phyloP scores from a whole-genome alignment of 2,797 vertebrate genomes.

The Rhadinocentrus ornatus region DNA sequence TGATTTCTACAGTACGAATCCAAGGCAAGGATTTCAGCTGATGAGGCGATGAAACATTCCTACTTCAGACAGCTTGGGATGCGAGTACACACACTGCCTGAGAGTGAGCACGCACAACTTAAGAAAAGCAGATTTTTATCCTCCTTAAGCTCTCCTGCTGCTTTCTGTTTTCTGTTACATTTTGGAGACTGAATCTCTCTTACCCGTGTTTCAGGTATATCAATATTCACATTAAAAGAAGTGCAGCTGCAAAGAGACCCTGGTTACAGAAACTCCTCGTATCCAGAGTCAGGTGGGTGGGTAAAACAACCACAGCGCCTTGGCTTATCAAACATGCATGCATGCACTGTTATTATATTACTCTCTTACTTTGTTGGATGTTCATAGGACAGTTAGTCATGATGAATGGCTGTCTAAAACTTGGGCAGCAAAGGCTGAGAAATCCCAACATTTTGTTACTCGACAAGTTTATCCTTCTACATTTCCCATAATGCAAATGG shows the following conservation, averaged over 20 bases:
- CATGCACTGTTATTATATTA: neutral
- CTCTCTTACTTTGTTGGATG: neutral
- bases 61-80: constrained; percentile 96
- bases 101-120: constrained; percentile 85
- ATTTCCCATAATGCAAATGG: constrained; percentile 26
- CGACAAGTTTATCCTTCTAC: neutral
- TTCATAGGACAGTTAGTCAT: neutral
- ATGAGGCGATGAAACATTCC: constrained; percentile 96
- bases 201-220: constrained; percentile 83
- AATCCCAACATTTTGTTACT: neutral
- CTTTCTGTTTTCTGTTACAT: neutral
- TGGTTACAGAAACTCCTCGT: constrained; percentile 96
- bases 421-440: neutral
- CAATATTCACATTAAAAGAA: constrained; percentile 98
- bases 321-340: neutral
- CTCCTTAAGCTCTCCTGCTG: neutral
- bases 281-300: constrained; percentile 92
- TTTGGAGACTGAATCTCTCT: neutral
- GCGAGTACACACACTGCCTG: constrained; percentile 89
- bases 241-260: constrained; percentile 98
- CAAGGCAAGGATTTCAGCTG: constrained; percentile 96
- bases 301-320: neutral
- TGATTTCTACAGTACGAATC: constrained; percentile 89
- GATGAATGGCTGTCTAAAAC: neutral
- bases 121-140: neutral